phyloP scores from a whole-genome alignment of 2,797 vertebrate species.

The Numenius phaeopus region DNA sequence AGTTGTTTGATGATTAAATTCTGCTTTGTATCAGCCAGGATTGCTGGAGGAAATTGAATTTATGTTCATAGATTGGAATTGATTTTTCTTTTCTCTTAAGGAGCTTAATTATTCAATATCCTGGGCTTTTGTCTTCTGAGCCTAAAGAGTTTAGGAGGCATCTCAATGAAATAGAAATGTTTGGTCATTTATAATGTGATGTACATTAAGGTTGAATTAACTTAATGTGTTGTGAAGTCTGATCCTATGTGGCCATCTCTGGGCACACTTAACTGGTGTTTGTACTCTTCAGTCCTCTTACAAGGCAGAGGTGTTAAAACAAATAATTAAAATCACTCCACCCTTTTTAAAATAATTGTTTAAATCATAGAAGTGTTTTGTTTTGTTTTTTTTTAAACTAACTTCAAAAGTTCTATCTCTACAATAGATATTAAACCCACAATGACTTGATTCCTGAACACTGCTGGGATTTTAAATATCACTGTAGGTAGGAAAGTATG shows the following conservation, averaged over 20 bases:
- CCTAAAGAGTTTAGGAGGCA: neutral
- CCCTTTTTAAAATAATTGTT: neutral
- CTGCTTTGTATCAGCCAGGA: neutral
- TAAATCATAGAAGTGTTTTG: neutral
- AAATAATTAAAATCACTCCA: neutral
- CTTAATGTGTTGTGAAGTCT: neutral
- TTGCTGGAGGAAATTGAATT: neutral
- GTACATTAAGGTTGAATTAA: neutral
- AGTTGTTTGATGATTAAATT: neutral
- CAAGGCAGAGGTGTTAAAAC: neutral
- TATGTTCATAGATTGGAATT: neutral
- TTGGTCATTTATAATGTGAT: slow-evolving; percentile 14
- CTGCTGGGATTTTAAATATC: neutral
- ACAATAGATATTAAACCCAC: neutral
- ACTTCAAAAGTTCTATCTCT: neutral
- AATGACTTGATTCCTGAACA: neutral
- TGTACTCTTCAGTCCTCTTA: neutral
- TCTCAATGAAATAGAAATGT: neutral
- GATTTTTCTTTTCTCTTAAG: slow-evolving; percentile 50
- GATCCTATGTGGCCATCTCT: neutral
- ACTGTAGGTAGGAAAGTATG: neutral
- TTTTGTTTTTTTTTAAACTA: neutral
- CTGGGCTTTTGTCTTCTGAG: neutral
- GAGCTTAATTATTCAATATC: slow-evolving; percentile 50
- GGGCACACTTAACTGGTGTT: neutral